Evolutionary conservation across 2,797 vertebrate genomes (phyloP).

Genomic region (Xerus rutilus): DNA sequence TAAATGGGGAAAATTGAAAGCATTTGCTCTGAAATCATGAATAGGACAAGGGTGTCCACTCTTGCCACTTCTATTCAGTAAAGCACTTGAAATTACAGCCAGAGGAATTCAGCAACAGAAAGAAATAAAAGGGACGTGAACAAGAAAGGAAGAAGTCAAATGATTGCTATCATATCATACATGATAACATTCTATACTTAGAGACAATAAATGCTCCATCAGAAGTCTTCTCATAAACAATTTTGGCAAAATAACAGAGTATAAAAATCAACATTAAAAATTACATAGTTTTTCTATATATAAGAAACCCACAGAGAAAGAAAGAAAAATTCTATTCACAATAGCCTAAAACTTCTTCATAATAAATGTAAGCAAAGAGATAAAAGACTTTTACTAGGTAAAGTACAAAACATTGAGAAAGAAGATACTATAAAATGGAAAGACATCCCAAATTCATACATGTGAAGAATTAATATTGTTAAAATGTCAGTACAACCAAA

Average conservation of each 20-base stretch:
- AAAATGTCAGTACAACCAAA: too few species aligned
- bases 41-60: background rate
- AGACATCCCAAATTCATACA: too few species aligned
- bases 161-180: background rate
- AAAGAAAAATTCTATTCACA: background rate
- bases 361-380: too few species aligned
- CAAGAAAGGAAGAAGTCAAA: background rate
- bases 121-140: background rate
- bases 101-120: background rate
- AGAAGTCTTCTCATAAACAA: background rate
- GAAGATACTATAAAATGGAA: too few species aligned
- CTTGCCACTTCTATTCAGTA: background rate
- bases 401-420: too few species aligned
- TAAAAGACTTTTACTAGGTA: too few species aligned
- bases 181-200: background rate
- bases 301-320: background rate
- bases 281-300: background rate
- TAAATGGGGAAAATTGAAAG: background rate
- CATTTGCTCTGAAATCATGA: background rate
- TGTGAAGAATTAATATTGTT: too few species aligned
- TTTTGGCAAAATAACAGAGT: background rate
- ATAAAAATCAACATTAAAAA: background rate
- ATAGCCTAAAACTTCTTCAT: too few species aligned
- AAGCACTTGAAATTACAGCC: background rate
- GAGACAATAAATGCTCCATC: background rate